Conservation (phyloP, 2,113 vertebrate species). For the Corythaeola cristata region DNA sequence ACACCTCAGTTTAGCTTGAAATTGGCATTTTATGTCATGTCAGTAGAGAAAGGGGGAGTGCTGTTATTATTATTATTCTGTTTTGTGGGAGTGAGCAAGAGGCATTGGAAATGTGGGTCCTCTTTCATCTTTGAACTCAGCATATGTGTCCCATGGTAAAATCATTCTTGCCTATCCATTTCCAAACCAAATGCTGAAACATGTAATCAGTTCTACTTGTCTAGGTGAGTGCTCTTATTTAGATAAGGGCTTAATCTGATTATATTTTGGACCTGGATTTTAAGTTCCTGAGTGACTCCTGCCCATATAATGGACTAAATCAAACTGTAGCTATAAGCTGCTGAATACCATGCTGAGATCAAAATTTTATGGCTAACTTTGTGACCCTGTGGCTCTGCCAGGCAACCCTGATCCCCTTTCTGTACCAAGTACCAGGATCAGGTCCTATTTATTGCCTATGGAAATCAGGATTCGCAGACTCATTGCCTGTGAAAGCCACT, state of each 20-base stretch:
- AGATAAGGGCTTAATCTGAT: not conserved
- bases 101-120: not conserved
- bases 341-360: not conserved
- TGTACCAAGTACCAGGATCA: not conserved
- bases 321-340: fast-evolving
- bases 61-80: not conserved
- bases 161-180: not conserved
- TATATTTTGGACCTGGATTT: not conserved
- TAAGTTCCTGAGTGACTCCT: not conserved
- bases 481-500: not conserved
- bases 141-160: not conserved
- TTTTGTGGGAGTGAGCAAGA: not conserved
- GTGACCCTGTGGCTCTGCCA: not conserved
- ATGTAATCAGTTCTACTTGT: not conserved
- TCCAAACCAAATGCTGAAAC: not conserved
- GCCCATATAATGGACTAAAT: not conserved
- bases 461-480: not conserved
- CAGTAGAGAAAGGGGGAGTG: not conserved
- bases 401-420: not conserved
- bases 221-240: not conserved
- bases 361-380: not conserved
- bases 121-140: not conserved
- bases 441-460: not conserved
- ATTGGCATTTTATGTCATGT: not conserved
- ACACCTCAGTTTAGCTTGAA: not conserved